phyloP scores from a whole-genome alignment of 2,797 vertebrate genomes.

The Platalea minor region DNA sequence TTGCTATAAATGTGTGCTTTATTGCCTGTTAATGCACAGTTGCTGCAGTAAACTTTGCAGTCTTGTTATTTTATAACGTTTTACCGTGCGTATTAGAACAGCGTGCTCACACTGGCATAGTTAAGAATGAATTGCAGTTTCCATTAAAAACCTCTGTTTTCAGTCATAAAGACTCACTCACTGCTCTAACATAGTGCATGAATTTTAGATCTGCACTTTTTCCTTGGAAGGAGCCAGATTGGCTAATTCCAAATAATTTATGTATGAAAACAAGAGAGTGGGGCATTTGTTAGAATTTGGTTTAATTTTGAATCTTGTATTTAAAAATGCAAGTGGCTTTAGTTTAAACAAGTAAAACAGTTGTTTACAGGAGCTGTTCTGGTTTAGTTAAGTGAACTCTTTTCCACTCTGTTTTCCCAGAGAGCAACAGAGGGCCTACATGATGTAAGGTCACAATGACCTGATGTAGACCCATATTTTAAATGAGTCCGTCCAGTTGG shows the following conservation, averaged over 20 bases:
- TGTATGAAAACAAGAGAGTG: neutral
- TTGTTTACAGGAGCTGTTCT: neutral
- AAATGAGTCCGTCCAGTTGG: neutral
- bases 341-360: neutral
- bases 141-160: slow-evolving; percentile 35
- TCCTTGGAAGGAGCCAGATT: neutral
- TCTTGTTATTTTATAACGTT: slow-evolving; percentile 61
- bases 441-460: neutral
- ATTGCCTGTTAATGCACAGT: slow-evolving; percentile 61
- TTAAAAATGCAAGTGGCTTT: neutral
- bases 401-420: neutral
- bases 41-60: slow-evolving; percentile 46
- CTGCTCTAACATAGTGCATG: neutral
- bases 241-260: neutral
- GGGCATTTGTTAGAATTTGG: neutral
- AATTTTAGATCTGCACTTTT: neutral
- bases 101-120: neutral
- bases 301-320: neutral
- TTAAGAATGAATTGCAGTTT: slow-evolving; percentile 63
- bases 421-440: neutral
- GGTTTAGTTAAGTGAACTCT: neutral
- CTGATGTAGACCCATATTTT: neutral
- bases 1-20: slow-evolving; percentile 58
- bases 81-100: slow-evolving; percentile 47
- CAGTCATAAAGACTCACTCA: neutral